These are phyloP conservation scores for Corbicula japonica DNA, from an alignment of 2,888 invertebrate species.

Conservation along the genomic window DNA sequence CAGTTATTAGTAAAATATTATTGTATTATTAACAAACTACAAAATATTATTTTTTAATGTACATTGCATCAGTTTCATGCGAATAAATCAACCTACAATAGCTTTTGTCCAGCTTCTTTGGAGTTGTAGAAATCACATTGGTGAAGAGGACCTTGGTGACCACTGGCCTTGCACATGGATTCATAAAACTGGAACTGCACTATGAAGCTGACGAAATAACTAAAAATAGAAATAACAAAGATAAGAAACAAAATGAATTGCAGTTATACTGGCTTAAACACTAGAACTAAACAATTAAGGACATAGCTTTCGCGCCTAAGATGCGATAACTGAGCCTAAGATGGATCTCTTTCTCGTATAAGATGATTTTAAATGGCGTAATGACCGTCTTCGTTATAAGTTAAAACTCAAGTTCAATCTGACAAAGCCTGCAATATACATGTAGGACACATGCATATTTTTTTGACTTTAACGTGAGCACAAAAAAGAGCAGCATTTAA, in stretches of 20 bases:
- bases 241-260: background rate
- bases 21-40: background rate
- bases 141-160: conserved; percentile 92
- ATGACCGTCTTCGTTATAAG: no score
- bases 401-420: no score
- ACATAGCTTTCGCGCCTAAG: no score
- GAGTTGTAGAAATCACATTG: conserved; percentile 96
- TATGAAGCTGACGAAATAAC: conserved; percentile 92
- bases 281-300: no score
- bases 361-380: no score
- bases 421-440: no score
- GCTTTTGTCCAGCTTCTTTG: conserved; percentile 93
- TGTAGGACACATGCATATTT: no score
- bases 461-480: no score
- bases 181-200: conserved; percentile 97
- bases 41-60: background rate
- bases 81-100: conserved; percentile 90
- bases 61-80: background rate
- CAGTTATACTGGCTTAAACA: background rate
- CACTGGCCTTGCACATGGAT: conserved; percentile 93
- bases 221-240: no score
- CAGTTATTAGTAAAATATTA: background rate
- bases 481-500: no score
- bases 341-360: no score
- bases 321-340: no score